phyloP scores from a whole-genome alignment of 2,797 vertebrate species.

The Antrozous pallidus region DNA sequence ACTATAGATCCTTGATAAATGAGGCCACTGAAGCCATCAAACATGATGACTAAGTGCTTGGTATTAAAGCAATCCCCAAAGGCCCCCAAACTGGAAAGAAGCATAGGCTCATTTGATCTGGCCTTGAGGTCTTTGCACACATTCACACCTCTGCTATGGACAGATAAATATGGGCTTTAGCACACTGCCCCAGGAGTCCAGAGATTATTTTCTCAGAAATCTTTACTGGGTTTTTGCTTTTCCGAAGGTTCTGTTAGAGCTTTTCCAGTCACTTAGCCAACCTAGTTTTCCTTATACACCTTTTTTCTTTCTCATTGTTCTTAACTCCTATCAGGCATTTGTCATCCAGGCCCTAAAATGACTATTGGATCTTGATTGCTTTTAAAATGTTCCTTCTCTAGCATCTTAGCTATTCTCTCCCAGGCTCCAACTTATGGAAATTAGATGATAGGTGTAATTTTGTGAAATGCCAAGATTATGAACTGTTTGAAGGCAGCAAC shows the following conservation, averaged over 20 bases:
- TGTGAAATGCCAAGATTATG: background rate
- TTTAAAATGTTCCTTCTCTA: background rate
- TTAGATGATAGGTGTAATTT: background rate
- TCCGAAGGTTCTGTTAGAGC: background rate
- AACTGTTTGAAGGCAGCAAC: background rate
- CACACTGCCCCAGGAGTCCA: background rate
- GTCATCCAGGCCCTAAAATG: background rate
- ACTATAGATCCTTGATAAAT: constrained; percentile 85
- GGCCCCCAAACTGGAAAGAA: constrained; percentile 70
- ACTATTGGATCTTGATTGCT: background rate
- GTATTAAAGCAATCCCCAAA: constrained; percentile 78
- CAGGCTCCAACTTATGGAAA: background rate
- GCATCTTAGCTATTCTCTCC: background rate
- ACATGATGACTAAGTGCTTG: constrained; percentile 82
- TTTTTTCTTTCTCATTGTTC: background rate
- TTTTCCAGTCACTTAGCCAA: background rate
- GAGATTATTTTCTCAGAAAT: constrained; percentile 44
- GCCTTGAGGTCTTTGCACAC: constrained; percentile 62
- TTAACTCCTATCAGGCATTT: background rate
- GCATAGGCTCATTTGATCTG: constrained; percentile 70
- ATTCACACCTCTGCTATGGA: constrained; percentile 35
- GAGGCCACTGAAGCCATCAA: constrained; percentile 78
- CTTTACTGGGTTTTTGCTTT: constrained; percentile 27
- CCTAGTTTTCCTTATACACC: background rate
- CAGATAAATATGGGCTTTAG: constrained; percentile 43